phyloP scores from a whole-genome alignment of 2,113 vertebrate species.

The Formicarius rufipectus region DNA sequence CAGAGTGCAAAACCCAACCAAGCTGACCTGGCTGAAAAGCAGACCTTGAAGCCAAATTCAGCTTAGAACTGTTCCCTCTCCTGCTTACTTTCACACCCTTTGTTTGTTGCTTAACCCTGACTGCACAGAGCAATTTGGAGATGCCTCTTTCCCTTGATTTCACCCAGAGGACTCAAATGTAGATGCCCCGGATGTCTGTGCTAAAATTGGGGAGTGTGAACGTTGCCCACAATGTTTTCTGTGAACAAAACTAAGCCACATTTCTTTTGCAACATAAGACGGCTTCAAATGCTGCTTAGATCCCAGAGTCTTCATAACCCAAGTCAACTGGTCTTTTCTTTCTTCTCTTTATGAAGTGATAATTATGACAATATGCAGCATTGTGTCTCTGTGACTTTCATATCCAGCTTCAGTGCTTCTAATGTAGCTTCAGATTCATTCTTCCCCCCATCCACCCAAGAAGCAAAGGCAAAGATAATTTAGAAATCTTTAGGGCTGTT shows the following conservation, averaged over 20 bases:
- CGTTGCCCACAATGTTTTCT: background rate
- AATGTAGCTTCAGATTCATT: background rate
- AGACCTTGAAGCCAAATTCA: background rate
- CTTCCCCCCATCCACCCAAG: background rate
- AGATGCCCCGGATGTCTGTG: background rate
- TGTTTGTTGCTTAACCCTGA: background rate
- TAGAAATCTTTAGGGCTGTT: constrained; percentile 25
- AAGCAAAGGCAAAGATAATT: constrained; percentile 36
- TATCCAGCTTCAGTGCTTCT: constrained; percentile 1
- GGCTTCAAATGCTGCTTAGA: constrained; percentile 17
- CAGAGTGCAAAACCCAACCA: background rate
- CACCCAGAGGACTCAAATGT: background rate
- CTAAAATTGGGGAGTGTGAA: background rate
- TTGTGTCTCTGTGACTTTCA: constrained; percentile 55
- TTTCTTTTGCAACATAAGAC: background rate
- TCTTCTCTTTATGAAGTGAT: constrained; percentile 37
- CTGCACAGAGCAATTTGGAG: background rate
- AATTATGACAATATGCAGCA: constrained; percentile 61
- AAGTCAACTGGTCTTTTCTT: constrained; percentile 25
- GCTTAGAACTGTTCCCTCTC: background rate
- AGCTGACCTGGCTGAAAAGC: background rate
- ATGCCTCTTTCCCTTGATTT: background rate
- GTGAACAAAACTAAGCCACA: background rate
- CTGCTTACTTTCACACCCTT: background rate
- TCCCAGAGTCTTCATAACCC: background rate